A percentile compares a stretch with the other conserved stretches of the same genome.
Evolutionary conservation across 2,797 vertebrate species (phyloP).

Genomic region (Cuniculus paca): DNA sequence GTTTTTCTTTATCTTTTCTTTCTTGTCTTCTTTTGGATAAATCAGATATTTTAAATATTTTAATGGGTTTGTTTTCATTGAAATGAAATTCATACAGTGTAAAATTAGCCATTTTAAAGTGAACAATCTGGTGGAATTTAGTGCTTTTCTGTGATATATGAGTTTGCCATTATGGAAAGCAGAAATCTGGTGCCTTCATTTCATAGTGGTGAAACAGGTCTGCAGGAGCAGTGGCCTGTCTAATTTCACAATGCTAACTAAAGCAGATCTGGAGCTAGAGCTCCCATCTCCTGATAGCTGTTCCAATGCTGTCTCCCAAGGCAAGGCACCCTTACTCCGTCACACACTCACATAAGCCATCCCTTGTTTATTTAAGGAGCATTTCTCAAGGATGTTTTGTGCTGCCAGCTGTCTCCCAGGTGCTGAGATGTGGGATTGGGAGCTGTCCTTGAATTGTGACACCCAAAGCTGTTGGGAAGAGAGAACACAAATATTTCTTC

Average conservation of each 20-base stretch:
- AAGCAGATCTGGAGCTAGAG: constrained; percentile 49
- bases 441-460: neutral
- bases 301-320: neutral
- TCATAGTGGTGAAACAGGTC: neutral
- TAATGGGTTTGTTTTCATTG: constrained; percentile 20
- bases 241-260: constrained; percentile 29
- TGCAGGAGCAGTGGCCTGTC: neutral
- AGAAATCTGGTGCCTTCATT: neutral
- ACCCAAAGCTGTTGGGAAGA: neutral
- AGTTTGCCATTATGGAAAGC: neutral
- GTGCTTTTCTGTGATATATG: neutral
- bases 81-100: constrained; percentile 9
- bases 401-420: neutral
- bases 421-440: neutral
- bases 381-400: constrained; percentile 13
- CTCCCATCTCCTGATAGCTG: neutral
- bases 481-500: neutral
- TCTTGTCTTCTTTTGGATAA: constrained; percentile 34
- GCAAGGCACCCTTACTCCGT: neutral
- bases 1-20: neutral
- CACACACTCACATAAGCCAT: neutral
- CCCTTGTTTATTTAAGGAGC: neutral
- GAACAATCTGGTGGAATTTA: neutral
- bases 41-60: constrained; percentile 19
- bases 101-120: neutral